A percentile compares a stretch with the other conserved stretches of the same genome.
Conservation (phyloP, 2,888 invertebrate species). For the Pterostichus niger region DNA sequence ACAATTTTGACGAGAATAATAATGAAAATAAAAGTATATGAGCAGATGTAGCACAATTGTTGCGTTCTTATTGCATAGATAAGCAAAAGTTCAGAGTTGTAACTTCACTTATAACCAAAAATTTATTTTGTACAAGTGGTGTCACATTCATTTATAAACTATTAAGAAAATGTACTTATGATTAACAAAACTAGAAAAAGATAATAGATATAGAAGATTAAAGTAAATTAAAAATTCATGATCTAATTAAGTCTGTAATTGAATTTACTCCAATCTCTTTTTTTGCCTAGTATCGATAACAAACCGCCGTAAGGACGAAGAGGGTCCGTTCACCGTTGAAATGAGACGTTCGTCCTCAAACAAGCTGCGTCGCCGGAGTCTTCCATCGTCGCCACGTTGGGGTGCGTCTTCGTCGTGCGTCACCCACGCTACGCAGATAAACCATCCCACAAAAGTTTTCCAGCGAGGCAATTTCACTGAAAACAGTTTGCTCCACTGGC, state of each 20-base stretch:
- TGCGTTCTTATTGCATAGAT: no score
- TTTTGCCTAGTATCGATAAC: slow-evolving; percentile 32
- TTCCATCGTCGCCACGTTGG: not conserved
- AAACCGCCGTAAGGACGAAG: not conserved
- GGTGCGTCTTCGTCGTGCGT: slow-evolving; percentile 11
- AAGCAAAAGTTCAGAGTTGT: no score
- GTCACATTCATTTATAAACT: no score
- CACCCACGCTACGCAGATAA: slow-evolving; percentile 47
- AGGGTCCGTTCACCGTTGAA: not conserved
- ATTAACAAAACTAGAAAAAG: no score
- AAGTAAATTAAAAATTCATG: not conserved
- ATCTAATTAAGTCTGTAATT: slow-evolving; percentile 15
- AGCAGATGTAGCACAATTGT: no score
- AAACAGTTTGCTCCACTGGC: slow-evolving; percentile 75
- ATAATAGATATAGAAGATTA: no score
- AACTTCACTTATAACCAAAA: no score
- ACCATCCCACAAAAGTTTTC: slow-evolving; percentile 72
- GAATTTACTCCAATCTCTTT: not conserved
- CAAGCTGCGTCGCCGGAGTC: slow-evolving; percentile 19
- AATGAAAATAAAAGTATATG: no score
- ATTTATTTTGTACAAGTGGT: no score
- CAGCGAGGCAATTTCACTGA: slow-evolving; percentile 75
- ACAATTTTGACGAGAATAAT: no score
- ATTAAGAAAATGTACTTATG: no score
- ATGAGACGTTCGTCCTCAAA: slow-evolving; percentile 34